A percentile compares a stretch with the other conserved stretches of the same genome.
Conservation (phyloP, 2,797 vertebrate species). For the Apodemus agrarius region DNA sequence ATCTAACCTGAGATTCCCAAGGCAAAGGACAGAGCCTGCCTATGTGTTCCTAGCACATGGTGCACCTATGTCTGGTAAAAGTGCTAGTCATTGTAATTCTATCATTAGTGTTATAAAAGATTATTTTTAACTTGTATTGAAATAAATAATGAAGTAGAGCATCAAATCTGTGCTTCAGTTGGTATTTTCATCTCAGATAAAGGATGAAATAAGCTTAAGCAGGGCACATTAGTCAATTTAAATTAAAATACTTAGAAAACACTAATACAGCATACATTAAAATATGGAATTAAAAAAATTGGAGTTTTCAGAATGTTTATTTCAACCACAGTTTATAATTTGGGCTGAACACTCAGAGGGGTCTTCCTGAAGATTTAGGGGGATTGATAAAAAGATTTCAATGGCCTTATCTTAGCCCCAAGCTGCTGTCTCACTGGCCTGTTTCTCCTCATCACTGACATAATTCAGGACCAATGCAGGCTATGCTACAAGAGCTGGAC, state of each 20-base stretch:
- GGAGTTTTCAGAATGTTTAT: background rate
- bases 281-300: background rate
- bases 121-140: background rate
- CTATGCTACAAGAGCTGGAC: accelerated
- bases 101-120: background rate
- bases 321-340: background rate
- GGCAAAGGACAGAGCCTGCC: background rate
- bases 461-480: background rate
- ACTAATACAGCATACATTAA: background rate
- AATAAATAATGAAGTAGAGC: slow-evolving; percentile 34
- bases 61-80: background rate
- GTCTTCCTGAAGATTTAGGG: background rate
- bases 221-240: background rate
- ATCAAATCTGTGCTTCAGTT: background rate
- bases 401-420: background rate
- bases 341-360: background rate
- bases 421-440: accelerated
- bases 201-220: slow-evolving; percentile 12
- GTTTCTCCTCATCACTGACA: background rate
- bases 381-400: background rate
- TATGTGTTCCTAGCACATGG: accelerated
- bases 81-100: background rate
- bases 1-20: background rate
- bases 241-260: slow-evolving; percentile 42
- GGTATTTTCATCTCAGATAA: slow-evolving; percentile 45